Conservation (phyloP, 1,140 invertebrate genomes). For the Drosophila willistoni region DNA sequence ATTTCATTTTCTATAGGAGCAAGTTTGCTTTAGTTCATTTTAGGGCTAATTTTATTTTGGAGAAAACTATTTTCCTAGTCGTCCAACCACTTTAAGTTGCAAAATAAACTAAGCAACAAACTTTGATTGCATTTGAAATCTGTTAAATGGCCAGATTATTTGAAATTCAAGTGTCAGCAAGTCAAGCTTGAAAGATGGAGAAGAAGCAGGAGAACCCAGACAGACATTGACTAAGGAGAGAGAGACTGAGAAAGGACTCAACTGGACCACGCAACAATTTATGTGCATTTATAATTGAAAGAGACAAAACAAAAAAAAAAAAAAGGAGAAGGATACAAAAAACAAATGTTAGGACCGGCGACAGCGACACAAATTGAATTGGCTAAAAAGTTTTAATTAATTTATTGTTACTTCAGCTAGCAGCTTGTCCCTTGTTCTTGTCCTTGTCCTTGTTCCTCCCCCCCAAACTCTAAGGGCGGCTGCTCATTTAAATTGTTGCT, state of each 20-base stretch:
- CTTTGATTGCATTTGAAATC: constrained; percentile 72
- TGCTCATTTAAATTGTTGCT: constrained; percentile 75
- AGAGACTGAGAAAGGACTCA: constrained; percentile 17
- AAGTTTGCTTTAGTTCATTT: not conserved
- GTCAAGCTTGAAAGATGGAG: constrained; percentile 39
- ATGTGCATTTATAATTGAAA: constrained; percentile 80
- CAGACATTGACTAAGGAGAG: not conserved
- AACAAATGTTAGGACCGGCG: constrained; percentile 37
- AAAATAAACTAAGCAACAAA: constrained; percentile 46
- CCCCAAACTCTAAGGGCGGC: constrained; percentile 26
- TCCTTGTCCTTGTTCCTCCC: constrained; percentile 17
- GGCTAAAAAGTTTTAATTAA: constrained; percentile 82
- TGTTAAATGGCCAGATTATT: constrained; percentile 69
- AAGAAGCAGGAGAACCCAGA: not conserved
- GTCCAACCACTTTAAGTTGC: constrained; percentile 9
- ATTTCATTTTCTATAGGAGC: not conserved
- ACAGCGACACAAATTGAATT: constrained; percentile 80
- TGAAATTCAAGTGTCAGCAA: constrained; percentile 69
- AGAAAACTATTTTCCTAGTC: not conserved
- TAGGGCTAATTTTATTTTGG: not conserved
- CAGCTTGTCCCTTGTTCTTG: constrained; percentile 30
- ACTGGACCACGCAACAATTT: constrained; percentile 65
- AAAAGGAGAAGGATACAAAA: constrained; percentile 23
- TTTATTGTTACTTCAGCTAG: constrained; percentile 78
- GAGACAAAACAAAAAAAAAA: constrained; percentile 55